Percentiles rank a stretch among this genome's conserved stretches.
Evolutionary conservation across 2,888 invertebrate species (phyloP).

Genomic region (Papilio protenor): DNA sequence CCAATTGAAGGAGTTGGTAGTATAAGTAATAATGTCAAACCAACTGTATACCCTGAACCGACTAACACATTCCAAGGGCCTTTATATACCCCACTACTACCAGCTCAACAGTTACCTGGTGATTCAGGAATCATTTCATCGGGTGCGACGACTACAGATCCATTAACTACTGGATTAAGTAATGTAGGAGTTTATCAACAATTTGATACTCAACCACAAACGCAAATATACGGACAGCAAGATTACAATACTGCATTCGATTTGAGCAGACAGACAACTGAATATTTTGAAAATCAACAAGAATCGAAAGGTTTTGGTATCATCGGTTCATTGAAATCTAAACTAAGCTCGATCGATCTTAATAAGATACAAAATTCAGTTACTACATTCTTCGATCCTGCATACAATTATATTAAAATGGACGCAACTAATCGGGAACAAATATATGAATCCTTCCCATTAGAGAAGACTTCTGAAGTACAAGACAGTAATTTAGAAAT

Average conservation of each 20-base stretch:
- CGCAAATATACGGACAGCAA: conserved; percentile 47
- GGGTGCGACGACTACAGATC: conserved; percentile 36
- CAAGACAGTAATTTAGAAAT: conserved; percentile 60
- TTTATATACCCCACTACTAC: conserved; percentile 64
- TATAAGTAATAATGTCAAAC: conserved; percentile 73
- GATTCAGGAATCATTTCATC: conserved; percentile 46
- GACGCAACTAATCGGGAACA: conserved; percentile 52
- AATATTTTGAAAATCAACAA: conserved; percentile 60
- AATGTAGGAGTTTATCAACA: conserved; percentile 47
- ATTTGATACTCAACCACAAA: conserved; percentile 50
- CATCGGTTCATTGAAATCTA: conserved; percentile 79
- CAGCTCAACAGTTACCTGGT: conserved; percentile 43
- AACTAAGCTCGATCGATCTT: conserved; percentile 74
- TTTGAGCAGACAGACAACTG: conserved; percentile 66
- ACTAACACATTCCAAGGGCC: conserved; percentile 62
- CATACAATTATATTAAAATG: conserved; percentile 65
- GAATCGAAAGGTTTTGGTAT: conserved; percentile 72
- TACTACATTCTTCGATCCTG: conserved; percentile 79
- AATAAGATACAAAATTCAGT: conserved; percentile 79
- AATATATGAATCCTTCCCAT: conserved; percentile 43
- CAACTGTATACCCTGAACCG: conserved; percentile 60
- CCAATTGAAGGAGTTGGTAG: conserved; percentile 76
- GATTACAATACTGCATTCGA: conserved; percentile 70
- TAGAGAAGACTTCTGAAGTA: conserved; percentile 43
- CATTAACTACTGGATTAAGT: conserved; percentile 54